Evolutionary conservation across 2,888 invertebrate species (phyloP).

Genomic region (Strigamia crassipes): DNA sequence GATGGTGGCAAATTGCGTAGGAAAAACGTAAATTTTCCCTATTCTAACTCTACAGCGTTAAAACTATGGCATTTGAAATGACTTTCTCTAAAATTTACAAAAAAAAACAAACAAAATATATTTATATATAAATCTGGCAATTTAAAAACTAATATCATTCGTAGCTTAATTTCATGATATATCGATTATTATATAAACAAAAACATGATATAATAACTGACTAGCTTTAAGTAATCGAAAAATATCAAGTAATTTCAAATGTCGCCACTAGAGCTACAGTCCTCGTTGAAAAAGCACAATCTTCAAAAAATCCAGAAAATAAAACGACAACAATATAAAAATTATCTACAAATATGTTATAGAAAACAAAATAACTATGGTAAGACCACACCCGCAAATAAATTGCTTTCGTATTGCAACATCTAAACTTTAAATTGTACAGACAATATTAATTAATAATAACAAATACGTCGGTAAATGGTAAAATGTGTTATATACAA

Average conservation of each 20-base stretch:
- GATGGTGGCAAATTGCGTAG: background rate
- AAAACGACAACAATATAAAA: constrained; percentile 1
- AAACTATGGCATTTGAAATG: background rate
- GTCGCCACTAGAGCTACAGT: background rate
- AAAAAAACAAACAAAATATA: background rate
- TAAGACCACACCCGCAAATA: background rate
- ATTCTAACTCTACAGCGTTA: background rate
- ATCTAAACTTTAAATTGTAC: constrained; percentile 10
- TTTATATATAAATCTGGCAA: background rate
- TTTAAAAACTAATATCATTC: background rate
- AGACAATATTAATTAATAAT: constrained; percentile 27
- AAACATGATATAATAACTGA: background rate
- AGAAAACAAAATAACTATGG: background rate
- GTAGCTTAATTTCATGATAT: too few relatives aligned
- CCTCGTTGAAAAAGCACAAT: background rate
- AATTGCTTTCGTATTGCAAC: constrained; percentile 12
- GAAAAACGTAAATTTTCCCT: background rate
- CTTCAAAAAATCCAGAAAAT: background rate
- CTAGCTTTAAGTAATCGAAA: background rate
- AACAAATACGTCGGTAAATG: background rate
- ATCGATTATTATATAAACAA: too few relatives aligned
- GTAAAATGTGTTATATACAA: background rate
- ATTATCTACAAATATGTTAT: background rate
- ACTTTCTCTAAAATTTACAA: background rate
- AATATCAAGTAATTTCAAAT: background rate